Evolutionary conservation across 2,888 invertebrate species (phyloP), one percentile per base, ranked within the genome.

Genomic region (Amiota minor): DNA sequence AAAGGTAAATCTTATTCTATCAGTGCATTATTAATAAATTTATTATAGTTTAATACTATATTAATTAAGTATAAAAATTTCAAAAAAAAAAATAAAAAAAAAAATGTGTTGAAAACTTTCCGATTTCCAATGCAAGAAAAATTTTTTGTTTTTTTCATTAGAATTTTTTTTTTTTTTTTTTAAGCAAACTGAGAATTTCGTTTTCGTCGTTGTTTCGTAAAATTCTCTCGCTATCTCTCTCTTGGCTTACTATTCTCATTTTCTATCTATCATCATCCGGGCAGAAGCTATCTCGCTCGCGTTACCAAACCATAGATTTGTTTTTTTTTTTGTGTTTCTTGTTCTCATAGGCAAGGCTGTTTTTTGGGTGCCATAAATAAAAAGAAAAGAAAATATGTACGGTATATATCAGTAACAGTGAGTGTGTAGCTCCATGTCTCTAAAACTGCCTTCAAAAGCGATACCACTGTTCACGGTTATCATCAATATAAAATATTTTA

Each of bases 41-140:
- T 49, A 49, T 49, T 11, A 49, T 2, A 9, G 56, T 56, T n/a
- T n/a, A n/a, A n/a, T n/a, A n/a, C 16, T 56, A 10, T 6, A 16
- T 56, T 2, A 6, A 18, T 56, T 56, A 18, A 16, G 16, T 56
- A 56, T 16, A n/a, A 4, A 56, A 56, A 14, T 3, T 3, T 2
- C 50, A 14, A 14, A 50, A 50, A 50, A 50, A 50, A 50, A n/a
- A 1, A 50, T 3, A 50, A n/a, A n/a, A 53, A 11, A 53, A 73
- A 77, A 81, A 83, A 83, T 83, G 85, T 79, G 83, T 86, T 83
- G 86, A 83, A 81, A 81, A 77, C 85, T 79, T 86, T 83, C 77
- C 84, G 82, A 75, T 74, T 76, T 80, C 76, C 80, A 81, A 86
- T 83, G 85, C 85, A 86, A 83, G 86, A 86, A 86, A 86, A 85